Evolutionary conservation across 2,113 vertebrate genomes (phyloP), one percentile per base, ranked within the genome.

Genomic region (Panthera leo): DNA sequence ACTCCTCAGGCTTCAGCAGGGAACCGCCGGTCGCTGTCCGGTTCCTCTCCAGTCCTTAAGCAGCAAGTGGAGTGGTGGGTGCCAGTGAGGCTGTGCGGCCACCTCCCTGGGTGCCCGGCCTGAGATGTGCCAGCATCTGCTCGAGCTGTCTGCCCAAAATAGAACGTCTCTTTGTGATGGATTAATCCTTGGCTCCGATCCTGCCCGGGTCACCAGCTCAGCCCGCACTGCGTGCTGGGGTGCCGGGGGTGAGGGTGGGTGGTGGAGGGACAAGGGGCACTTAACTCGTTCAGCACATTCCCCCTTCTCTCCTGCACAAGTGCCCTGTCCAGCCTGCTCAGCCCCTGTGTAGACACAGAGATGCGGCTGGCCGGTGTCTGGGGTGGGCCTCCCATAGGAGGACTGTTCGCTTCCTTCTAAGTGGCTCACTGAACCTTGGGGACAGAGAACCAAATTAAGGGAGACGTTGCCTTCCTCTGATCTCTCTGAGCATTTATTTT

Each of bases 181-280:
- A 98, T 99, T 99, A 99, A 99, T 99, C 99, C 98, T 98, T 98
- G 99, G 98, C 99, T 98, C 97, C 95, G 89, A 82, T 98, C 97
- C 98, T 97, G 98, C 95, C 92, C 68, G 93, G 98, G 99, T 99
- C 99, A 99, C 98, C 98, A 98, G 98, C 96, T 98, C 95, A 98
- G 97, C 97, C 95, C 96, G 95, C 96, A 93, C 94, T 76, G 97
- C 95, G 86, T 97, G 98, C 97, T 98, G 97, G 97, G 71, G 48
- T 5, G 65, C 19, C 5, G 55, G 58, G 58, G 58, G 21, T 8
- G 21, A 21, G 23, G 58, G 48, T n/a, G 48, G 75, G 45, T 67
- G 98, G 83, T 98, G 95, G 98, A 65, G 98, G 96, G 95, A 92
- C 95, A 98, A 98, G 93, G 95, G 97, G 85, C 95, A 92, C 97